Conservation (phyloP, 1,140 invertebrate species). For the fruit fly (Drosophila melanogaster) region DNA sequence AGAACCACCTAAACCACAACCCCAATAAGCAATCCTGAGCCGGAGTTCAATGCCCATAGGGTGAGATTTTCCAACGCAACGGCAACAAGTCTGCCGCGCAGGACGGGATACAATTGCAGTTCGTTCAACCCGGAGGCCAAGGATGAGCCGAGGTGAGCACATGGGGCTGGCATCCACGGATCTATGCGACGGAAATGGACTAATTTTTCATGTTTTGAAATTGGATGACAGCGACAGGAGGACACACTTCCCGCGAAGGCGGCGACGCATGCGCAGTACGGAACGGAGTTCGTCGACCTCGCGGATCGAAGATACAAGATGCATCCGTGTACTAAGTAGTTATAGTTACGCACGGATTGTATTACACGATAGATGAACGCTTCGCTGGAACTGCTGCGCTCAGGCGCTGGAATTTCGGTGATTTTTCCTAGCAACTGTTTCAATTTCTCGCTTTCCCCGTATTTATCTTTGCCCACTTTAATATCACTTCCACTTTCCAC, state of each 20-base stretch:
- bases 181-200: conserved; percentile 56
- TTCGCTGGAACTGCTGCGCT: conserved; percentile 50
- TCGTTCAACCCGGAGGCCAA: conserved; percentile 59
- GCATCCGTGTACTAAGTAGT: conserved; percentile 64
- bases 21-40: conserved; percentile 33
- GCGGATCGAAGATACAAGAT: conserved; percentile 39
- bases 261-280: conserved; percentile 55
- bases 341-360: conserved; percentile 81
- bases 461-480: conserved; percentile 68
- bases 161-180: conserved; percentile 20
- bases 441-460: conserved; percentile 57
- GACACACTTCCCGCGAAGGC: conserved; percentile 28
- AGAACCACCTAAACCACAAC: conserved; percentile 28
- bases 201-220: conserved; percentile 77
- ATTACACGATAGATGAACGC: conserved; percentile 60
- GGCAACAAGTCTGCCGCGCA: conserved; percentile 55
- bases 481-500: conserved; percentile 72
- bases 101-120: conserved; percentile 49
- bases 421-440: conserved; percentile 77
- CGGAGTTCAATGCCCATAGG: conserved; percentile 40
- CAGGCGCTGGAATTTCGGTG: conserved; percentile 23
- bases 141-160: conserved; percentile 34
- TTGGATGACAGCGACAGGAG: conserved; percentile 65
- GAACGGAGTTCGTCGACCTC: conserved; percentile 72
- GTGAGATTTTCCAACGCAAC: not conserved